phyloP scores from a whole-genome alignment of 37 sponge, comb jelly and placozoan genomes.

The Spongia lamella region DNA sequence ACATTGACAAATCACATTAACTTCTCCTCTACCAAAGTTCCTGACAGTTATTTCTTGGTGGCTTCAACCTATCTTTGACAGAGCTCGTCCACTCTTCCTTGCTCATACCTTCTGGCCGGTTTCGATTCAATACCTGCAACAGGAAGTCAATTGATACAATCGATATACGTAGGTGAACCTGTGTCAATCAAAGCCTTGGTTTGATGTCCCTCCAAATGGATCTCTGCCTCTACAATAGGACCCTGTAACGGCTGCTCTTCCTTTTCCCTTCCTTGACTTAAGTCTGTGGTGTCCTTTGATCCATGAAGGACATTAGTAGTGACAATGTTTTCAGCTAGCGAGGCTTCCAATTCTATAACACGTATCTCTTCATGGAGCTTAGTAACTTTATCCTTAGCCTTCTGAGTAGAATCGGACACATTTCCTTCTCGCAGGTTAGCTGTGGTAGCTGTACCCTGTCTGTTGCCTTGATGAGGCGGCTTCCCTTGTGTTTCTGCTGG shows the following conservation, averaged over 20 bases:
- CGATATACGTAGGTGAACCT: conserved; percentile 31
- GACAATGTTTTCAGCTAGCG: too few species aligned
- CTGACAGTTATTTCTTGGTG: not conserved
- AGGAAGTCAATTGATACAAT: conserved; percentile 26
- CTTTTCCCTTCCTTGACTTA: too few species aligned
- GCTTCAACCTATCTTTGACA: not conserved
- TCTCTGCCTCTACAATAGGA: not conserved
- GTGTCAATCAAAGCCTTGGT: conserved; percentile 25
- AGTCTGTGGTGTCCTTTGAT: too few species aligned
- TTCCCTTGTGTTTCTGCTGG: too few species aligned
- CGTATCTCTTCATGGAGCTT: too few species aligned
- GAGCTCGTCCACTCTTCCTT: not conserved
- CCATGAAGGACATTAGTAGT: too few species aligned
- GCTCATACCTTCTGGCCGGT: not conserved
- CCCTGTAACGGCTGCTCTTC: conserved; percentile 4
- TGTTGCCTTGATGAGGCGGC: too few species aligned
- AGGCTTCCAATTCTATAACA: too few species aligned
- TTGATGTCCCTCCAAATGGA: conserved; percentile 12
- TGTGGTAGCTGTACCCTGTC: too few species aligned
- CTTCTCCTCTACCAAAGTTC: conserved; percentile 16
- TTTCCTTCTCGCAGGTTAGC: too few species aligned
- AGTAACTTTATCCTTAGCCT: too few species aligned
- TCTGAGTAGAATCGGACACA: too few species aligned
- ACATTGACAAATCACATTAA: conserved; percentile 15
- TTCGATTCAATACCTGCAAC: not conserved